Evolutionary conservation across 2,797 vertebrate genomes (phyloP).

Genomic region (Falco columbarius): DNA sequence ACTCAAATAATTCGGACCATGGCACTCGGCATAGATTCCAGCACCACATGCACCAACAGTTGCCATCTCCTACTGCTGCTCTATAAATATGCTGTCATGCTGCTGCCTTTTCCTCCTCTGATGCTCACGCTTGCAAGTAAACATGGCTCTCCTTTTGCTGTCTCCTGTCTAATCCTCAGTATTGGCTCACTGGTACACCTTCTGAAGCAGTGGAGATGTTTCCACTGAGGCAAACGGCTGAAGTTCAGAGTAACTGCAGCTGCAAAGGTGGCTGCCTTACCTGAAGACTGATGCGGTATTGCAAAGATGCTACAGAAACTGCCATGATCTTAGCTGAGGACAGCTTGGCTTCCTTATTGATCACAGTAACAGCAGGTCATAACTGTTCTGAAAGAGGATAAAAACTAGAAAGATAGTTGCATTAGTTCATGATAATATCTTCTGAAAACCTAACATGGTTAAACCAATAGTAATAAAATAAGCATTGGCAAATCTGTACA

Average conservation of each 20-base stretch:
- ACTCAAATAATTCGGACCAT: not conserved
- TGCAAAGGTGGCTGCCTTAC: not conserved
- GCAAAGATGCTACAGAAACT: not conserved
- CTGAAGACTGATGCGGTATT: not conserved
- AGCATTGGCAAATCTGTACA: not conserved
- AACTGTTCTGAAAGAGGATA: not conserved
- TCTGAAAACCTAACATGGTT: not conserved
- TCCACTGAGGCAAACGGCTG: not conserved
- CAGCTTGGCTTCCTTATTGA: not conserved
- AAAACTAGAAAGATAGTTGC: not conserved
- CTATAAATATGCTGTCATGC: not conserved
- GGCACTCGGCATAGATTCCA: accelerated
- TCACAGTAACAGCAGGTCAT: not conserved
- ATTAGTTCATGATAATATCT: not conserved
- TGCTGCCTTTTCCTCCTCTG: not conserved
- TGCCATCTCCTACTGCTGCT: not conserved
- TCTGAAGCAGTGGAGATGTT: not conserved
- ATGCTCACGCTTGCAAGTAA: not conserved
- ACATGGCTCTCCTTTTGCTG: not conserved
- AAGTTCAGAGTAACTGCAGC: not conserved
- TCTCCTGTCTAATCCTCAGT: not conserved
- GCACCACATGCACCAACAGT: not conserved
- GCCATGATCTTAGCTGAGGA: not conserved
- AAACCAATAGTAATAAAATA: constrained; percentile 13
- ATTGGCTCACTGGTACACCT: not conserved